Conservation (phyloP, 2,888 invertebrate species). For the Asteroscopus sphinx region DNA sequence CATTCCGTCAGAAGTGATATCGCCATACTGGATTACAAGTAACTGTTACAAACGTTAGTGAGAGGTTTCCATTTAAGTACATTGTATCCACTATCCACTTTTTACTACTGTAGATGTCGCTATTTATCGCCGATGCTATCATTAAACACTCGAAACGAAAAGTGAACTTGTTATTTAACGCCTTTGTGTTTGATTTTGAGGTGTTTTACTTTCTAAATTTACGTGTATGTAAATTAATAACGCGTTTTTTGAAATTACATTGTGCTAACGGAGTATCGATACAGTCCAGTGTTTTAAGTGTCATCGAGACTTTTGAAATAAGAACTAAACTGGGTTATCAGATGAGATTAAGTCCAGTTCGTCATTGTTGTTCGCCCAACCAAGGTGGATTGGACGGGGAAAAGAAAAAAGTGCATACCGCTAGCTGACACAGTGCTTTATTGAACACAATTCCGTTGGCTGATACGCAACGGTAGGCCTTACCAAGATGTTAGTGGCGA, state of each 20-base stretch:
- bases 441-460: slow-evolving; percentile 82
- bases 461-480: slow-evolving; percentile 70
- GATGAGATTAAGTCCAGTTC: slow-evolving; percentile 58
- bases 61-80: slow-evolving; percentile 76
- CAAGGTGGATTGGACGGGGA: slow-evolving; percentile 71
- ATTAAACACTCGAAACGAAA: slow-evolving; percentile 77
- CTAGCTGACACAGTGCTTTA: slow-evolving; percentile 88
- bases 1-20: slow-evolving; percentile 62
- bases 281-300: slow-evolving; percentile 25
- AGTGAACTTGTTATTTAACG: slow-evolving; percentile 73
- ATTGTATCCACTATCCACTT: slow-evolving; percentile 67
- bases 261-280: slow-evolving; percentile 22
- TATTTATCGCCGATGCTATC: slow-evolving; percentile 72
- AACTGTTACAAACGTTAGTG: slow-evolving; percentile 72
- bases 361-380: slow-evolving; percentile 72
- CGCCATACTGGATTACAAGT: slow-evolving; percentile 64
- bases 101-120: slow-evolving; percentile 68
- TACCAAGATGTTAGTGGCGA: slow-evolving; percentile 56
- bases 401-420: slow-evolving; percentile 84
- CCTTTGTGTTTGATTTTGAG: slow-evolving; percentile 64
- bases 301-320: slow-evolving; percentile 26
- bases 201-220: slow-evolving; percentile 76
- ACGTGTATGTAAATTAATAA: slow-evolving; percentile 54
- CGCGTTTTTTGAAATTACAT: slow-evolving; percentile 10
- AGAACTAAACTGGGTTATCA: slow-evolving; percentile 36